Conservation (phyloP, 53 echinoderm and acorn worm species). For the Mesocentrotus franciscanus region DNA sequence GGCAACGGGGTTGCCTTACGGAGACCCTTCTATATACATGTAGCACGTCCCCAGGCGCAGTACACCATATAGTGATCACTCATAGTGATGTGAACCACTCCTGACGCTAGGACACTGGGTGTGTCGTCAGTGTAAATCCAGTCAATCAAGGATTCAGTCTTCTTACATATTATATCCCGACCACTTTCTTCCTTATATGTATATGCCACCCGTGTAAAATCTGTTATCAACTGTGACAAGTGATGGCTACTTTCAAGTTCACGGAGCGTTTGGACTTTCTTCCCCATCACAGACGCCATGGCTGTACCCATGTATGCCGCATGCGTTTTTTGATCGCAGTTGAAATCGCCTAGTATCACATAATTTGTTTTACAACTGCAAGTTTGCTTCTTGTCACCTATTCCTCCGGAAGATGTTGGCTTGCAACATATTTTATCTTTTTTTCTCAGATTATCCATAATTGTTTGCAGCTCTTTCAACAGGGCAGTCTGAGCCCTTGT, state of each 20-base stretch:
- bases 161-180: neutral
- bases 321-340: neutral
- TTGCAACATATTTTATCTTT: neutral
- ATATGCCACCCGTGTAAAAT: neutral
- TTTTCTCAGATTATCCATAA: neutral
- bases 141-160: conserved; percentile 14
- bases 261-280: neutral
- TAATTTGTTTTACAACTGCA: conserved; percentile 22
- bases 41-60: neutral
- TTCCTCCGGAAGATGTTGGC: neutral
- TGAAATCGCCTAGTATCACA: conserved; percentile 38
- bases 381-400: neutral
- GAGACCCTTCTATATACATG: neutral
- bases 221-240: conserved; percentile 2
- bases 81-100: conserved; percentile 26
- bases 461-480: neutral
- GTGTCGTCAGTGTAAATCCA: neutral
- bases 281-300: neutral
- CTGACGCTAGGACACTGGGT: neutral
- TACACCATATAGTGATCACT: conserved; percentile 50
- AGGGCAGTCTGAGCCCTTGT: neutral
- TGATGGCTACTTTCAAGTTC: neutral
- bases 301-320: neutral
- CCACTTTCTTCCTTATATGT: neutral
- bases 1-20: neutral